Percentiles rank a stretch among this genome's conserved stretches.
These are phyloP conservation scores for Catagonus wagneri DNA, from an alignment of 2,113 vertebrate species.

Conservation along the genomic window DNA sequence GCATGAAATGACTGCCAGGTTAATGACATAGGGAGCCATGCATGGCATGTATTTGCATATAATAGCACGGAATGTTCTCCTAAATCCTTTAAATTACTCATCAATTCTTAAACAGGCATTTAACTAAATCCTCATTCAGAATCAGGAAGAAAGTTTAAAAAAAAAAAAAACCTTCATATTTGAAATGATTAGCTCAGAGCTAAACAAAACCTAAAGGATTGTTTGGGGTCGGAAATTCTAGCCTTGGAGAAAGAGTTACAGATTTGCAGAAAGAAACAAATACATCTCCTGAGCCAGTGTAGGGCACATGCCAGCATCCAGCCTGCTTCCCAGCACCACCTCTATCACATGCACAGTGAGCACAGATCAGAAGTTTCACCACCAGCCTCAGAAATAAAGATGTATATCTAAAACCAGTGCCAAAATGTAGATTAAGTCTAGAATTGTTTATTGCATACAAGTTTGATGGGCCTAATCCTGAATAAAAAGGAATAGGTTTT, in stretches of 20 bases:
- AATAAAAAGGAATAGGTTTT: conserved; percentile 28
- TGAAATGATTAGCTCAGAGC: conserved; percentile 38
- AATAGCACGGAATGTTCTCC: conserved; percentile 88
- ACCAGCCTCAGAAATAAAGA: conserved; percentile 41
- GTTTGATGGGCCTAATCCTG: neutral
- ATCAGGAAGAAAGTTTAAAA: conserved; percentile 73
- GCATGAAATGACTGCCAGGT: conserved; percentile 91
- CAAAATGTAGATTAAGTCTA: neutral
- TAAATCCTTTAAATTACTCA: conserved; percentile 91
- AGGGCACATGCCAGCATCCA: neutral
- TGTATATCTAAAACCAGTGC: neutral
- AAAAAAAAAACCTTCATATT: conserved; percentile 67
- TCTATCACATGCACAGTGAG: neutral
- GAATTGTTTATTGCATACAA: neutral
- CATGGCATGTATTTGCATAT: conserved; percentile 89
- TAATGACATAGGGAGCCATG: conserved; percentile 88
- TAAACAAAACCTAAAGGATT: conserved; percentile 71
- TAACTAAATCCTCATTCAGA: conserved; percentile 86
- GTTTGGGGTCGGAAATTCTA: conserved; percentile 66
- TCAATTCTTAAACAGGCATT: conserved; percentile 89
- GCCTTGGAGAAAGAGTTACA: conserved; percentile 59
- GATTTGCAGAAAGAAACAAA: conserved; percentile 53
- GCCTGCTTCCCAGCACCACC: neutral
- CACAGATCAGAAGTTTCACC: neutral
- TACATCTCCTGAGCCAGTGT: neutral